Evolutionary conservation across 2,888 invertebrate genomes (phyloP).

Genomic region (Hanleya hanleyi): DNA sequence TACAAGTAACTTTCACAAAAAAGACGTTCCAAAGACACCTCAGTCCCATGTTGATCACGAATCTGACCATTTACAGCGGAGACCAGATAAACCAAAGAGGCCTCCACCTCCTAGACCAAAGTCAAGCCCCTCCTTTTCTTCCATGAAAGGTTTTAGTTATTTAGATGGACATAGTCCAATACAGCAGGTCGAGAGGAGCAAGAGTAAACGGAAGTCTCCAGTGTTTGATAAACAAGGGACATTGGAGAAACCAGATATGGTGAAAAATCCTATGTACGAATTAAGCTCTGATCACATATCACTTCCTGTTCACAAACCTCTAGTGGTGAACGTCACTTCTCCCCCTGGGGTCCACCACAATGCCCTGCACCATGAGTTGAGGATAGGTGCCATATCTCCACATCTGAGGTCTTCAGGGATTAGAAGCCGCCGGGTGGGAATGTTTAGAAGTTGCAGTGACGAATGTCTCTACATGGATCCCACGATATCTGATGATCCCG

Average conservation of each 20-base stretch:
- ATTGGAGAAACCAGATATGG: neutral
- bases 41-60: neutral
- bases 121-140: conserved; percentile 1
- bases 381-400: neutral
- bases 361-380: neutral
- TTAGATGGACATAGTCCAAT: neutral
- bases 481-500: conserved; percentile 32
- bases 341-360: conserved; percentile 9
- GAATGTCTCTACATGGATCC: conserved; percentile 50
- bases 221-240: neutral
- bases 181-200: neutral
- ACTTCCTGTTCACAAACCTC: conserved; percentile 13
- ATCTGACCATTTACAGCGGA: neutral
- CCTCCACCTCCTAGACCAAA: conserved; percentile 43
- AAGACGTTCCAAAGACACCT: neutral
- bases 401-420: neutral
- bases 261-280: neutral
- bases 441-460: conserved; percentile 41
- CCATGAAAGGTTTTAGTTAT: neutral
- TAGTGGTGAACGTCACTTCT: neutral
- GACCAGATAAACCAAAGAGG: conserved; percentile 33
- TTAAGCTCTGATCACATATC: neutral
- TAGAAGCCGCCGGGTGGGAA: neutral
- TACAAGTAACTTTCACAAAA: neutral
- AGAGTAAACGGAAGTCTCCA: neutral